These are phyloP conservation scores for Delia radicum DNA, from an alignment of 1,140 invertebrate species.

Conservation along the genomic window DNA sequence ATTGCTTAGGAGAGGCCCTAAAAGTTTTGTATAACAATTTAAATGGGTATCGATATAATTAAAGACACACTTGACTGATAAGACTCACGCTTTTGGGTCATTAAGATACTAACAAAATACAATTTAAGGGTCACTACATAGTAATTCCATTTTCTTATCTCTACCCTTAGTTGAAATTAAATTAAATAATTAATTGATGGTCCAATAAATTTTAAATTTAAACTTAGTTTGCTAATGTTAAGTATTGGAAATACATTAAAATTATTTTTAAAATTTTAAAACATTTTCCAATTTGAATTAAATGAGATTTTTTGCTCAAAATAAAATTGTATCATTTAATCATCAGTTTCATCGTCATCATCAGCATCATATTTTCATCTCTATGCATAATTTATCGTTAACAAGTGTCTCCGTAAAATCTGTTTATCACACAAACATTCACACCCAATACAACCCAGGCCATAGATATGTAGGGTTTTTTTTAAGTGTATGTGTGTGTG, in stretches of 20 bases:
- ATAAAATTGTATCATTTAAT: conserved; percentile 18
- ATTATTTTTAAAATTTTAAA: conserved; percentile 10
- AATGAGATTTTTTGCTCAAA: background rate
- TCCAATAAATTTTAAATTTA: conserved; percentile 8
- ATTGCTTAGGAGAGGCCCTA: background rate
- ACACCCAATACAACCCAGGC: background rate
- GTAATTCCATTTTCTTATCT: background rate
- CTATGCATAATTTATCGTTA: conserved; percentile 24
- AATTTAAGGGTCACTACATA: background rate
- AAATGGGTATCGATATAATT: background rate
- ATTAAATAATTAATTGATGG: background rate
- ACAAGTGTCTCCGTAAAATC: conserved; percentile 21
- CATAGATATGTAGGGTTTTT: background rate
- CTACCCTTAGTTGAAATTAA: background rate
- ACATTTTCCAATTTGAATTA: conserved; percentile 14
- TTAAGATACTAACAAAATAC: background rate
- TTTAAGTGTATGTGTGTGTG: background rate
- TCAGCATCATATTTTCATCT: background rate
- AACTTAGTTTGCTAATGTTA: background rate
- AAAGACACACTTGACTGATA: background rate
- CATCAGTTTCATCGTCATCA: conserved; percentile 14
- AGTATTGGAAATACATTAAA: background rate
- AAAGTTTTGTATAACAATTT: background rate
- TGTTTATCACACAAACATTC: conserved; percentile 24
- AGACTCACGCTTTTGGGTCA: conserved; percentile 1